Evolutionary conservation across 2,113 vertebrate genomes (phyloP).

Genomic region (Centropus bengalensis): DNA sequence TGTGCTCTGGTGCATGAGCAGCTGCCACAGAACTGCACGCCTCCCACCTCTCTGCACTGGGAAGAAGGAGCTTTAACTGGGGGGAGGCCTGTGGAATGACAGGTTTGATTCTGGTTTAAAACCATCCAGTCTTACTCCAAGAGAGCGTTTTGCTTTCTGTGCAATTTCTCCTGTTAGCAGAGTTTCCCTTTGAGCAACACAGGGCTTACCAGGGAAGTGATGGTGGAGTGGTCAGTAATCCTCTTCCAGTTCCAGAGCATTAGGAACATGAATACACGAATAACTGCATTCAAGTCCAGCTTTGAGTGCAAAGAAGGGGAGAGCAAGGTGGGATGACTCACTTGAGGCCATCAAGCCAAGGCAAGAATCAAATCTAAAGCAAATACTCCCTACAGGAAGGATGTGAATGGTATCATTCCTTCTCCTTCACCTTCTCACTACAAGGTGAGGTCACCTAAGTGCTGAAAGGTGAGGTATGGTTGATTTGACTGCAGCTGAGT

Average conservation of each 20-base stretch:
- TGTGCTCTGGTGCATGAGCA: neutral
- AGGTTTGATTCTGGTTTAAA: neutral
- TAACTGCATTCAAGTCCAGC: neutral
- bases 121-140: neutral
- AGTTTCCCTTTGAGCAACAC: neutral
- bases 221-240: neutral
- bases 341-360: neutral
- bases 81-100: neutral
- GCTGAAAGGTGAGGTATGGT: neutral
- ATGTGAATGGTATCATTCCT: neutral
- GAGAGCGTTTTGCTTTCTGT: neutral
- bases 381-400: neutral
- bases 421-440: neutral
- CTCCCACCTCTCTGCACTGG: neutral
- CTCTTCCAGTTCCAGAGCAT: neutral
- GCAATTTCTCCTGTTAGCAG: neutral
- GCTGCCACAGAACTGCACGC: neutral
- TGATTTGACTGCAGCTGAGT: neutral
- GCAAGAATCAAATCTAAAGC: neutral
- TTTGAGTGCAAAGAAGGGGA: neutral
- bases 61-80: neutral
- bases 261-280: neutral
- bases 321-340: fast-evolving
- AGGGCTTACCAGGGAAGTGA: neutral
- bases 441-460: neutral